Evolutionary conservation across 2,888 invertebrate species (phyloP).

Genomic region (Prionchulus punctatus): DNA sequence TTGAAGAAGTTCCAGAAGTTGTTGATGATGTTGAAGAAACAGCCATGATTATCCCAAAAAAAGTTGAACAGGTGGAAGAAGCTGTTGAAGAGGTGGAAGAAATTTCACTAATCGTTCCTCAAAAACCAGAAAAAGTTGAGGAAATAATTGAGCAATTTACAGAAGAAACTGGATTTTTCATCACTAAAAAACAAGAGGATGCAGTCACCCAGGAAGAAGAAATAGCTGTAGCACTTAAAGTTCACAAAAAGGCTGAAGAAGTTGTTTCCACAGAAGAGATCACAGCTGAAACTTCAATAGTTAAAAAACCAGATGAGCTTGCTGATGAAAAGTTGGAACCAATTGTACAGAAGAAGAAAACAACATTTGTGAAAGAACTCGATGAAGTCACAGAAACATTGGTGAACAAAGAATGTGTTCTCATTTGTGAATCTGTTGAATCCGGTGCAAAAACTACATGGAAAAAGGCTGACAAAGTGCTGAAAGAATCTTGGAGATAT

Average conservation of each 20-base stretch:
- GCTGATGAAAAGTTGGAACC: conserved; percentile 32
- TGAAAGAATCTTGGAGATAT: not conserved
- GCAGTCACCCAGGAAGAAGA: not conserved
- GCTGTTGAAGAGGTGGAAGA: no score
- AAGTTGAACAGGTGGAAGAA: no score
- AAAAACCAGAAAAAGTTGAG: conserved; percentile 31
- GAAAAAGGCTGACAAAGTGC: not conserved
- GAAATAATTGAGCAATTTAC: conserved; percentile 45
- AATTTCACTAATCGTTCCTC: not conserved
- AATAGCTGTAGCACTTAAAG: not conserved
- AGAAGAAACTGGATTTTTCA: no score
- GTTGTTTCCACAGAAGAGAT: not conserved
- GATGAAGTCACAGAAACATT: no score
- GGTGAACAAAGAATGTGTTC: not conserved
- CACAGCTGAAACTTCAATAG: not conserved
- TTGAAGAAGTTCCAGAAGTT: conserved; percentile 50
- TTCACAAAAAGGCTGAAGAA: not conserved
- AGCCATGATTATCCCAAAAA: no score
- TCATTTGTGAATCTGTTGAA: not conserved
- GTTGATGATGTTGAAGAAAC: conserved; percentile 40
- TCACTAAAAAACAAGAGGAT: not conserved
- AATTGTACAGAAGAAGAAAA: no score
- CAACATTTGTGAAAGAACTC: no score
- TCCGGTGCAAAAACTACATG: conserved; percentile 27
- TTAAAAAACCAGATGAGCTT: not conserved